Conservation (phyloP, 1,140 invertebrate genomes). For the Calycopis cecrops region DNA sequence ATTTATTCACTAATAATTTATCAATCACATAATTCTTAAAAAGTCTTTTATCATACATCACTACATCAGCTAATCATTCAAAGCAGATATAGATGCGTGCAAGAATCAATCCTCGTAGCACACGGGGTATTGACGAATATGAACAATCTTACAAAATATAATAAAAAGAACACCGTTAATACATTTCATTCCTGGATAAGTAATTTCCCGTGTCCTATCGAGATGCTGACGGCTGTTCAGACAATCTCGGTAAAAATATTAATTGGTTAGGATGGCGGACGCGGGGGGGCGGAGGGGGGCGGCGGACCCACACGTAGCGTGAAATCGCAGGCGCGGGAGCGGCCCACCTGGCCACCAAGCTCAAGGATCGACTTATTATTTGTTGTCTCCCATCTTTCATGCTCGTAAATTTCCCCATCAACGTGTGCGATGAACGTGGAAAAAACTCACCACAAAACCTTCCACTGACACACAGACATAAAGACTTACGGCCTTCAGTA, state of each 20-base stretch:
- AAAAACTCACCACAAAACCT: slow-evolving; percentile 64
- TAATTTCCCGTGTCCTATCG: slow-evolving; percentile 1
- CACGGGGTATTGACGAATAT: neutral
- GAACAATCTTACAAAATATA: neutral
- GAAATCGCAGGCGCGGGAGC: slow-evolving; percentile 66
- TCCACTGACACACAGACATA: slow-evolving; percentile 57
- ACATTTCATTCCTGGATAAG: neutral
- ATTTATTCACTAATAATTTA: too few relatives aligned
- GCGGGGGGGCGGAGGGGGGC: slow-evolving; percentile 18
- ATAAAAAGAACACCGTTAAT: neutral
- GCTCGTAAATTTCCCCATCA: slow-evolving; percentile 72
- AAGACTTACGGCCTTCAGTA: slow-evolving; percentile 46
- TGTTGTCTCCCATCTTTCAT: slow-evolving; percentile 69
- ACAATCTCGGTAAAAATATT: slow-evolving; percentile 61
- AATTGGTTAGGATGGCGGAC: slow-evolving; percentile 47
- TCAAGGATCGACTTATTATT: slow-evolving; percentile 63
- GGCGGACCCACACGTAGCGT: slow-evolving; percentile 66
- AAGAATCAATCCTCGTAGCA: too few relatives aligned
- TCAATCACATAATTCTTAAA: too few relatives aligned
- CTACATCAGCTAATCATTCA: too few relatives aligned
- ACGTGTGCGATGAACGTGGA: slow-evolving; percentile 70
- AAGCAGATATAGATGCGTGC: too few relatives aligned
- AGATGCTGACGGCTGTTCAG: slow-evolving; percentile 20
- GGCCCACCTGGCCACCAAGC: slow-evolving; percentile 55
- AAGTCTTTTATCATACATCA: too few relatives aligned